phyloP scores from a whole-genome alignment of 2,888 invertebrate genomes.

The Eilema griseolum region DNA sequence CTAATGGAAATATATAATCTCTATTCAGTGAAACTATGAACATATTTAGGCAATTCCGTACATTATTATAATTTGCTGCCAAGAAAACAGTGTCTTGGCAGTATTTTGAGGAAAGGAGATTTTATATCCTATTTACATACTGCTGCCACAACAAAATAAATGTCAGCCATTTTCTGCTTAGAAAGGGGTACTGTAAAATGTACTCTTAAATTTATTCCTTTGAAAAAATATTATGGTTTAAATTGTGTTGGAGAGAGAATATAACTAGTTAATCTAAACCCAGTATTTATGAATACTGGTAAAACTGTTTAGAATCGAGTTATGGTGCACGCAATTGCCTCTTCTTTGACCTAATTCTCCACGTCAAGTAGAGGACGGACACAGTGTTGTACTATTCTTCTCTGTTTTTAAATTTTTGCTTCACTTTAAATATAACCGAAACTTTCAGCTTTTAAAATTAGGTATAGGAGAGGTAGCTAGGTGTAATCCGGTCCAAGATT shows the following conservation, averaged over 20 bases:
- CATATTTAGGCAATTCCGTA: slow-evolving; percentile 18
- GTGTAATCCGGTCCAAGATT: too few species aligned
- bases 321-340: not conserved
- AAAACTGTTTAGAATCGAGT: not conserved
- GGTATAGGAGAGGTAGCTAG: too few species aligned
- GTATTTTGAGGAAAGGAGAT: slow-evolving; percentile 18
- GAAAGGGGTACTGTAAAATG: not conserved
- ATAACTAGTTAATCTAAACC: not conserved
- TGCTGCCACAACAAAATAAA: slow-evolving; percentile 15
- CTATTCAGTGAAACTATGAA: too few species aligned
- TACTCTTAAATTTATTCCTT: not conserved
- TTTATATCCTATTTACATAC: slow-evolving; percentile 32
- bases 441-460: not conserved
- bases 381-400: not conserved
- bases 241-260: not conserved
- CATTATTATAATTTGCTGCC: slow-evolving; percentile 22
- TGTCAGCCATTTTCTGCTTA: slow-evolving; percentile 6
- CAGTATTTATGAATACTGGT: too few species aligned
- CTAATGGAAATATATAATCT: not conserved
- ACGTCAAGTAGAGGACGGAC: not conserved
- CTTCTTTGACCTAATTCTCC: not conserved
- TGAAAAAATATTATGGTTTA: not conserved
- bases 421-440: not conserved
- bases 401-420: not conserved
- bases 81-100: slow-evolving; percentile 29